Percentiles rank a stretch among this genome's conserved stretches.
phyloP scores from a whole-genome alignment of 2,113 vertebrate species.

The Datnioides undecimradiatus region DNA sequence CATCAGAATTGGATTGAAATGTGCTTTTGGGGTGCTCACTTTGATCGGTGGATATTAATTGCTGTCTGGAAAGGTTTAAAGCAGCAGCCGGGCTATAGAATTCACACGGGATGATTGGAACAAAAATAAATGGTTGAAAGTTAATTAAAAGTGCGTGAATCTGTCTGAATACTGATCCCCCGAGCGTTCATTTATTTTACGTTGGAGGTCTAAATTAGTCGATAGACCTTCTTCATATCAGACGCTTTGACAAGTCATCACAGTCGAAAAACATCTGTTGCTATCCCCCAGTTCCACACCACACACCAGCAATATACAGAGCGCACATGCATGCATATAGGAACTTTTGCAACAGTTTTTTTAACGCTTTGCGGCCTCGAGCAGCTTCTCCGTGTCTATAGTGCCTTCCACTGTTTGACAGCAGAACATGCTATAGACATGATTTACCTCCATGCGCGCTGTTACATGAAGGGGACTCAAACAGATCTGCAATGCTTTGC shows the following conservation, averaged over 20 bases:
- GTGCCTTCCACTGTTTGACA: too few species aligned
- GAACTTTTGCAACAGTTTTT: too few species aligned
- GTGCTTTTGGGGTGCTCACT: background rate
- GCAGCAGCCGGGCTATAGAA: background rate
- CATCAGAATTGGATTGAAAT: background rate
- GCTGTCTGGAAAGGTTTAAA: background rate
- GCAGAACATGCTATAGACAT: too few species aligned
- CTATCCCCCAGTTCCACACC: background rate
- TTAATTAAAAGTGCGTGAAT: background rate
- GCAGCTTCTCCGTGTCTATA: background rate
- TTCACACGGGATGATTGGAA: background rate
- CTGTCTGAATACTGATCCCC: background rate
- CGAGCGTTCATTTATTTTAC: background rate
- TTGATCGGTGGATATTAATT: constrained; percentile 1
- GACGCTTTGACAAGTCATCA: background rate
- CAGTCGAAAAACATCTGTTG: background rate
- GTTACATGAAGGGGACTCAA: too few species aligned
- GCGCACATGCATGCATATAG: too few species aligned
- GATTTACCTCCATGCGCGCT: too few species aligned
- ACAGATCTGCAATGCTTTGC: too few species aligned
- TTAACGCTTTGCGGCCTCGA: background rate
- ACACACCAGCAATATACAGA: too few species aligned
- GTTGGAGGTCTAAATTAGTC: background rate
- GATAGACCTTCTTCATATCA: background rate
- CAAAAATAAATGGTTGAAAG: background rate